Percentiles rank a stretch among this genome's conserved stretches.
phyloP scores from a whole-genome alignment of 2,888 invertebrate species.

The Pilophorus perplexus region DNA sequence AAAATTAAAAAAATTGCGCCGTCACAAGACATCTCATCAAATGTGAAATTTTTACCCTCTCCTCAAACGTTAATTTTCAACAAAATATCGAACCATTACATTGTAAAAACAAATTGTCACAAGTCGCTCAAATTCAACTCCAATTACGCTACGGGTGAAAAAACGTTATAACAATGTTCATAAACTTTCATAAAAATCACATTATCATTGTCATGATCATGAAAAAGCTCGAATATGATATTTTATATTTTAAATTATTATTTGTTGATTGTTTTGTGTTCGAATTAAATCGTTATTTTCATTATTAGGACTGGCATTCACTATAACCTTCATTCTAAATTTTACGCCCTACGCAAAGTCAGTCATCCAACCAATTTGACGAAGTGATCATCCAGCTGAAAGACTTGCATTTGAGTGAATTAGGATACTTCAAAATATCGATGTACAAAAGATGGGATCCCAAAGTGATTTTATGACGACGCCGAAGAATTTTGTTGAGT shows the following conservation, averaged over 20 bases:
- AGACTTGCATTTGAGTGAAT: too few species aligned
- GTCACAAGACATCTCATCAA: too few species aligned
- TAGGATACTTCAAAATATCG: too few species aligned
- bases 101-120: background rate
- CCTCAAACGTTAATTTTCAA: too few species aligned
- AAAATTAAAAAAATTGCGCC: too few species aligned
- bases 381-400: too few species aligned
- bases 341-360: background rate
- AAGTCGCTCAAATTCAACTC: background rate
- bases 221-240: conserved; percentile 45
- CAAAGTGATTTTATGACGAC: too few species aligned
- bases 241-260: conserved; percentile 6
- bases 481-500: too few species aligned
- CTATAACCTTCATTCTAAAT: background rate
- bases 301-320: background rate
- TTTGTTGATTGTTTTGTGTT: conserved; percentile 29
- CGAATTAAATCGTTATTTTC: conserved; percentile 1
- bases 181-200: conserved; percentile 41
- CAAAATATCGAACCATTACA: background rate
- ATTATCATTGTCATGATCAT: conserved; percentile 45
- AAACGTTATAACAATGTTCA: conserved; percentile 29
- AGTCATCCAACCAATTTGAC: too few species aligned
- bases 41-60: too few species aligned
- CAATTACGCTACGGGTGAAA: conserved; percentile 12
- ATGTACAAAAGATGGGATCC: too few species aligned